Evolutionary conservation across 2,888 invertebrate species (phyloP), one percentile per base, ranked within the genome.

Genomic region (Tipula vernalis): DNA sequence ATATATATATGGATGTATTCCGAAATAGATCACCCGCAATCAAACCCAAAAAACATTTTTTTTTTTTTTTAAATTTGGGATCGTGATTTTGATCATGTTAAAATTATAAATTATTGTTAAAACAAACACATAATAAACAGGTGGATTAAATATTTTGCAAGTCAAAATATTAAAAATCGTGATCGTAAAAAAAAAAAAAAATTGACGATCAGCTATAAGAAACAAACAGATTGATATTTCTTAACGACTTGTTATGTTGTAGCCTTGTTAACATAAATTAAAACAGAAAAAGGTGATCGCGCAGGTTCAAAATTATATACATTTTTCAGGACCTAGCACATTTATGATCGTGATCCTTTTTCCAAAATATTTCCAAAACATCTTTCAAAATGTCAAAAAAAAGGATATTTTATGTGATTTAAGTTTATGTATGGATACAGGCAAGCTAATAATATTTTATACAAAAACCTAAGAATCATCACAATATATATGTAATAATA

Each of bases 371-470:
- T 71, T 28, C 12, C 71, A 71, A 71, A 71, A 71, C 84, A 39
- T 84, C 36, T 84, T 84, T 39, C 41, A 84, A 84, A 84, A 84
- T 84, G 84, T 84, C 84, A 84, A 84, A 84, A 84, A 84, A 15
- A 8, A 28, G 28, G 15, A 84, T 41, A 84, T 84, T 84, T 39
- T 84, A 84, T 39, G 39, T 36, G 41, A 39, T 84, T 39, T n/a
- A 15, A 84, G 3, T 47, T 51, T 51, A 15, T 51, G 0, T 51
- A 5, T 51, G 47, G 47, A 51, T 51, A 13, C n/a, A 51, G n/a
- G 51, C n/a, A 28, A 84, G 8, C 41, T 15, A 39, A 84, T 39
- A 83, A 39, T 12, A 36, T 83, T 83, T 83, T 83, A 15, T 57
- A 57, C 15, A 57, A 57, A 18, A 57, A 57, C 2, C 51, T 57